Evolutionary conservation across 1,140 invertebrate genomes (phyloP), one percentile per base, ranked within the genome.

Genomic region (Lethrus apterus): DNA sequence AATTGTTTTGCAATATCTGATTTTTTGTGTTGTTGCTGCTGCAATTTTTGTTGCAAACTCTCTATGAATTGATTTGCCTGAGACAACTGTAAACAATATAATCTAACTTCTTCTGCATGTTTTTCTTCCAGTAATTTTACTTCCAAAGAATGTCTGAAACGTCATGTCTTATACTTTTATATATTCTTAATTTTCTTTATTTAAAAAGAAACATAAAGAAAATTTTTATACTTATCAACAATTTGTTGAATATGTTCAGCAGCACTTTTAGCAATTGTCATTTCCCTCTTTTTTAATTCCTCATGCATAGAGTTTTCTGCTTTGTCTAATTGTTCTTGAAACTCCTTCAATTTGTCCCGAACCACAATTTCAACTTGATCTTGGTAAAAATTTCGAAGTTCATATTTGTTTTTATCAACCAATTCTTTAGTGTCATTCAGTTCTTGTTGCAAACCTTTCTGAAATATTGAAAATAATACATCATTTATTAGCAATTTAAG

Each of bases 331-430:
- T 88, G 83, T 4, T 59, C 64, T 60, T 88, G 84, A 59, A 88
- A 88, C 63, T 89, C 84, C 54, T 78, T 75, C 38, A 87, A 62
- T 63, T 89, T 89, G 11, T 74, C 73, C 46, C 79, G 71, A 2
- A 89, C 84, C 2, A 86, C 80, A 31, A 78, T 73, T 45, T 89
- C 84, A 19, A 89, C 68, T 67, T 89, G 85, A 45, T 80, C 79
- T 59, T 89, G 86, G 57, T 88, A 89, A 55, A 84, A 78, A 14
- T 75, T 72, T 56, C 82, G 79, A 7, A 87, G 63, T 47, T 86
- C 81, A 5, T 70, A 66, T 53, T 80, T 80, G 42, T 79, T 78
- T 4, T 75, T 66, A 33, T 87, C 83, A 8, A 84, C 57, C 35
- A 80, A 68, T 49, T 71, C 73, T 42, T 42, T 70, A 13, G 71